Evolutionary conservation across 1,140 invertebrate genomes (phyloP).

Genomic region (Eulimnadia texana): DNA sequence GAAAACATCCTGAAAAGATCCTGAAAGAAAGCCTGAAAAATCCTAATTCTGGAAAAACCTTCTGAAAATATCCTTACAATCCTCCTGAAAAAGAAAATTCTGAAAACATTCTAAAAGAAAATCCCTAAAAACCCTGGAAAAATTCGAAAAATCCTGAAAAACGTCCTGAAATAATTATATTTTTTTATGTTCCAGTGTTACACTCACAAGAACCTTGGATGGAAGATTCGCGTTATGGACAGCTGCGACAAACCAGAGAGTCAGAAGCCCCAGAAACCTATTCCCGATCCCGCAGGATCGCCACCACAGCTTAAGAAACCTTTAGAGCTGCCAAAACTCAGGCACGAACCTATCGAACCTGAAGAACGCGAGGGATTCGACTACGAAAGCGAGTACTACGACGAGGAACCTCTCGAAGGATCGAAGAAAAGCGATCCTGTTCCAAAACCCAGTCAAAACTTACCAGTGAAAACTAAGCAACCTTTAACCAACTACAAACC

Average conservation of each 20-base stretch:
- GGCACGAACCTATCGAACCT: not conserved
- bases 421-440: not conserved
- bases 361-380: not conserved
- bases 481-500: not conserved
- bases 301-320: not conserved
- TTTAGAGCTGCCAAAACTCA: no score
- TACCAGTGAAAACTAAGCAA: not conserved
- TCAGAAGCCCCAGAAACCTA: not conserved
- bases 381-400: not conserved
- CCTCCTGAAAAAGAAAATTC: no score
- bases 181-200: constrained; percentile 51
- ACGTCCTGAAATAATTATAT: not conserved
- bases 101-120: no score
- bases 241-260: constrained; percentile 33
- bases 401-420: not conserved
- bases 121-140: no score
- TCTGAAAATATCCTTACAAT: no score
- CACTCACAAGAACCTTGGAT: constrained; percentile 80
- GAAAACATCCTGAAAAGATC: no score
- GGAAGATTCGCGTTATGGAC: constrained; percentile 86
- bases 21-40: no score
- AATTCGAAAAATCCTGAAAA: no score
- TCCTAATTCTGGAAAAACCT: no score
- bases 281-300: not conserved
- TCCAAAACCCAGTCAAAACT: constrained; percentile 3